Evolutionary conservation across 2,113 vertebrate species (phyloP).

Genomic region (Peromyscus leucopus): DNA sequence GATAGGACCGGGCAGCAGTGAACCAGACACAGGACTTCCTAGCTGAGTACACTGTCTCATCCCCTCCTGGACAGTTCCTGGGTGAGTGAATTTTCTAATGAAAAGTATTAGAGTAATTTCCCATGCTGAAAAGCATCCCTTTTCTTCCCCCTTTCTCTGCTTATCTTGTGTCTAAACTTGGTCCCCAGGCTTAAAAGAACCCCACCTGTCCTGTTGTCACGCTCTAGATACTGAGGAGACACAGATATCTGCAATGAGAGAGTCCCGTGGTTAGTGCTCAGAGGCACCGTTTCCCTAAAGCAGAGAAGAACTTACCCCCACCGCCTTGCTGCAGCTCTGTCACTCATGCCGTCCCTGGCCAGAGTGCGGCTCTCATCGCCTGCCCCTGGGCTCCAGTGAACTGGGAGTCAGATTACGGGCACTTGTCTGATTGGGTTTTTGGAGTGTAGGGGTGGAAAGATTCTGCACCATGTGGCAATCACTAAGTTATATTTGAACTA

Average conservation of each 20-base stretch:
- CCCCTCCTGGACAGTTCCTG: neutral
- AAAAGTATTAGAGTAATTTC: slow-evolving; percentile 38
- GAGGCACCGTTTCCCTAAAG: slow-evolving; percentile 47
- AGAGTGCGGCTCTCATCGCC: slow-evolving; percentile 79
- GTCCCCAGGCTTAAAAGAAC: slow-evolving; percentile 1
- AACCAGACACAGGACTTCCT: neutral
- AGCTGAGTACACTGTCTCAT: neutral
- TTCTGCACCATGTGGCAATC: slow-evolving; percentile 71
- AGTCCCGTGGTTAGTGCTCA: neutral
- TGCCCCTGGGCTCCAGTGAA: slow-evolving; percentile 47
- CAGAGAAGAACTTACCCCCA: slow-evolving; percentile 87
- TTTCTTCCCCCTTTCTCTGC: neutral
- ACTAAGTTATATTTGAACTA: slow-evolving; percentile 81
- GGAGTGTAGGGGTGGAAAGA: slow-evolving; percentile 81
- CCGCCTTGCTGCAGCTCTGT: slow-evolving; percentile 80
- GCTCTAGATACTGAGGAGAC: neutral
- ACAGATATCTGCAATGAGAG: neutral
- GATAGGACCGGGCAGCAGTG: neutral
- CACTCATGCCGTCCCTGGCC: slow-evolving; percentile 87
- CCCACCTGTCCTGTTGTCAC: neutral
- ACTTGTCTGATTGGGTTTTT: slow-evolving; percentile 84
- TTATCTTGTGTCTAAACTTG: neutral
- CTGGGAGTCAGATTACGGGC: slow-evolving; percentile 85
- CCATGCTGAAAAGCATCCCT: slow-evolving; percentile 55
- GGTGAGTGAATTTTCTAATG: slow-evolving; percentile 54